Conservation (phyloP, 2,888 invertebrate genomes). For the Nymphalis urticae region DNA sequence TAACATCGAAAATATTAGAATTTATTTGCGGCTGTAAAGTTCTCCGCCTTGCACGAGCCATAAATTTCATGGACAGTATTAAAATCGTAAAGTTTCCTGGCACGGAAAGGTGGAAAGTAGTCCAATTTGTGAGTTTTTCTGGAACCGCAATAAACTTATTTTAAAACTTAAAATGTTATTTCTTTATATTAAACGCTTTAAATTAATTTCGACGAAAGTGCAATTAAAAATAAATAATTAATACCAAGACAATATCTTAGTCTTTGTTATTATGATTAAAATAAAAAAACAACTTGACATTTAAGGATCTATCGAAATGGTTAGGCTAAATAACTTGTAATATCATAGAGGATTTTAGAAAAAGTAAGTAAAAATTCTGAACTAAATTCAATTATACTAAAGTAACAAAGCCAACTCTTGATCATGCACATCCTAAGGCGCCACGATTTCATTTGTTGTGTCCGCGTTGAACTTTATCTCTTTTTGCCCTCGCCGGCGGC, state of each 20-base stretch:
- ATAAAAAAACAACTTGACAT: too few species aligned
- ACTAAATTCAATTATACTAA: conserved; percentile 1
- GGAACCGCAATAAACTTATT: conserved; percentile 17
- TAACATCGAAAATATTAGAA: conserved; percentile 48
- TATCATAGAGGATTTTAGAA: too few species aligned
- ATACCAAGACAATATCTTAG: too few species aligned
- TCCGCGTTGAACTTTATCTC: conserved; percentile 25
- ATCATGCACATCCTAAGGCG: conserved; percentile 5
- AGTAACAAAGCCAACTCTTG: conserved; percentile 8
- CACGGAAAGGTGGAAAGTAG: conserved; percentile 26
- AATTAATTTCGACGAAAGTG: background rate
- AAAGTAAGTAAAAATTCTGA: background rate
- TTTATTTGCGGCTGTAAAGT: conserved; percentile 42
- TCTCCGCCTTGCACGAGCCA: conserved; percentile 32
- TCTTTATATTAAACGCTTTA: conserved; percentile 4
- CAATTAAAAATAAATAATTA: too few species aligned
- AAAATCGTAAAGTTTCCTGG: conserved; percentile 40
- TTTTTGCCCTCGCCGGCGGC: conserved; percentile 25
- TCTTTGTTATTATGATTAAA: too few species aligned
- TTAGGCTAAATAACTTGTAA: too few species aligned
- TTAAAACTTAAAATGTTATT: conserved; percentile 1
- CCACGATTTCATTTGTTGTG: conserved; percentile 27
- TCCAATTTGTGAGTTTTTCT: conserved; percentile 27
- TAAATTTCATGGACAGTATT: conserved; percentile 42
- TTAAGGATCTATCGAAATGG: too few species aligned